phyloP scores from a whole-genome alignment of 2,113 vertebrate genomes.

The Ceyx cyanopectus region DNA sequence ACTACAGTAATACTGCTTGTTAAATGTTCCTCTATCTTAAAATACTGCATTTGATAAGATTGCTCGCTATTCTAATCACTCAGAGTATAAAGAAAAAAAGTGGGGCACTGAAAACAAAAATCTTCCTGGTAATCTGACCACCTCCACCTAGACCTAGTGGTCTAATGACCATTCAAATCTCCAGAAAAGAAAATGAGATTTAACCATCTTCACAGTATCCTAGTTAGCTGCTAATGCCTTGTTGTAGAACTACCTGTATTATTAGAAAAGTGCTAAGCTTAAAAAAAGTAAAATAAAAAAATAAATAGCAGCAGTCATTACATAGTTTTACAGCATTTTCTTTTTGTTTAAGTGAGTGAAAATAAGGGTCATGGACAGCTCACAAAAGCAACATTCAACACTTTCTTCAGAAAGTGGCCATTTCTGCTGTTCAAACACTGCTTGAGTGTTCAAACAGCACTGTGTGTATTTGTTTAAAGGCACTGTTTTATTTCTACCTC shows the following conservation, averaged over 20 bases:
- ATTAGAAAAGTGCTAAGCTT: neutral
- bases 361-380: neutral
- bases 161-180: neutral
- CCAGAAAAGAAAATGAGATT: neutral
- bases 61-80: neutral
- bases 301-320: neutral
- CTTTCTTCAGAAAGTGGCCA: neutral
- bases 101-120: neutral
- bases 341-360: neutral
- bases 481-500: neutral
- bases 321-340: neutral
- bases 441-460: neutral
- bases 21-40: slow-evolving; percentile 30
- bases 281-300: neutral
- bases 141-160: too few relatives aligned
- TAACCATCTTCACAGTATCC: neutral
- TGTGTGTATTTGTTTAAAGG: neutral
- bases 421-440: neutral
- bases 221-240: neutral
- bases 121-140: neutral
- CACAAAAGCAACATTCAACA: neutral
- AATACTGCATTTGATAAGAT: neutral
- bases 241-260: neutral
- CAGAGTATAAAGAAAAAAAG: neutral
- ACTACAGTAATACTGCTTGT: neutral